A percentile compares a stretch with the other conserved stretches of the same genome.
phyloP scores from a whole-genome alignment of 2,888 invertebrate genomes.

The Taphrorychus bicolor region DNA sequence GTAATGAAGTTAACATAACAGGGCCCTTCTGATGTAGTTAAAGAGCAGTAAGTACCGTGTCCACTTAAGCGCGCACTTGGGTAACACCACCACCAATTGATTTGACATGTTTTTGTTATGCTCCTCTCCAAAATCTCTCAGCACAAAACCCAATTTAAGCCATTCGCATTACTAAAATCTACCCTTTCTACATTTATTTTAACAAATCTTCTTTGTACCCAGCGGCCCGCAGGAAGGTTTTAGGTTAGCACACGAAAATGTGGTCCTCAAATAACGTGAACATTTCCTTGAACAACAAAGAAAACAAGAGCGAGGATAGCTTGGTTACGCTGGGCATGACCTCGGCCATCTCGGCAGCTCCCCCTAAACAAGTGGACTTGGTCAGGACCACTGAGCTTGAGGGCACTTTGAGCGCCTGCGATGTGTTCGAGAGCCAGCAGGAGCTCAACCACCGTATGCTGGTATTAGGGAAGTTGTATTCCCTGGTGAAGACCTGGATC shows the following conservation, averaged over 20 bases:
- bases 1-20: background rate
- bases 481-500: constrained; percentile 94
- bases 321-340: constrained; percentile 86
- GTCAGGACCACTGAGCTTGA: constrained; percentile 79
- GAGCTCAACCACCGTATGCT: constrained; percentile 92
- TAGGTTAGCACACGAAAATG: constrained; percentile 38
- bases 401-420: constrained; percentile 79
- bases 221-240: constrained; percentile 1
- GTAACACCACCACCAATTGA: constrained; percentile 8
- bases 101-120: constrained; percentile 25
- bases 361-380: constrained; percentile 80
- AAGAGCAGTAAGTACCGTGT: constrained; percentile 11
- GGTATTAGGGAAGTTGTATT: constrained; percentile 84
- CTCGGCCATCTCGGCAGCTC: constrained; percentile 89
- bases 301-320: constrained; percentile 61
- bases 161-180: background rate
- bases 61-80: constrained; percentile 8
- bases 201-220: constrained; percentile 8
- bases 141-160: background rate
- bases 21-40: background rate
- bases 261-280: constrained; percentile 44
- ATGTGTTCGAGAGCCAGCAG: constrained; percentile 88
- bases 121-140: background rate
- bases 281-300: constrained; percentile 49
- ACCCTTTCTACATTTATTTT: background rate